Conservation (phyloP, 2,888 invertebrate genomes). For the Eucera pruinosa region DNA sequence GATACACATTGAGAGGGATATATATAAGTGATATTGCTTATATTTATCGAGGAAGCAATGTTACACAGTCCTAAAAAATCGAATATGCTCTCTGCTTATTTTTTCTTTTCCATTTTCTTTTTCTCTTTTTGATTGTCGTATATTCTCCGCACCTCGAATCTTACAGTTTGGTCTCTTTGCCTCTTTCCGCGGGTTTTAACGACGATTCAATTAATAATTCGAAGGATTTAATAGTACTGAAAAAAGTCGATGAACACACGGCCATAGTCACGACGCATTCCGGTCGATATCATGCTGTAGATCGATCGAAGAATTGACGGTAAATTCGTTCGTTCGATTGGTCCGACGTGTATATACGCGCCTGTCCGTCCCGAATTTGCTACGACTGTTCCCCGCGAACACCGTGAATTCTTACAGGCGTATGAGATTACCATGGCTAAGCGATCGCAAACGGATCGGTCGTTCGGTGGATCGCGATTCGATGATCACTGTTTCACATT, state of each 20-base stretch:
- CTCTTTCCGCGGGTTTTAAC: conserved; percentile 42
- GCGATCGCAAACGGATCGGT: conserved; percentile 51
- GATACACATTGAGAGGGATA: conserved; percentile 8
- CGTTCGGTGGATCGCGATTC: conserved; percentile 55
- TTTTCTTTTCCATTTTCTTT: neutral
- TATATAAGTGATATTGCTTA: conserved; percentile 7
- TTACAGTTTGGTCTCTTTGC: conserved; percentile 33
- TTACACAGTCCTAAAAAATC: conserved; percentile 2
- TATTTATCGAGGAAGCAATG: conserved; percentile 3
- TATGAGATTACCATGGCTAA: conserved; percentile 16
- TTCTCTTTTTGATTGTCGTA: conserved; percentile 45
- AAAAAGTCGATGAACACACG: conserved; percentile 80
- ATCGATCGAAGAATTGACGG: conserved; percentile 50
- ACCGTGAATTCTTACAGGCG: conserved; percentile 17
- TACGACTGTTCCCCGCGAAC: conserved; percentile 21
- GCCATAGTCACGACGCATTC: conserved; percentile 77
- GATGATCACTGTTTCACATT: conserved; percentile 79
- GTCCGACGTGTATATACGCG: conserved; percentile 51
- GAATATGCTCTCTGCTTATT: conserved; percentile 5
- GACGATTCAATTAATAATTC: conserved; percentile 32
- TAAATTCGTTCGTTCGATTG: conserved; percentile 57
- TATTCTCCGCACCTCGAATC: conserved; percentile 43
- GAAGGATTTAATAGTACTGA: conserved; percentile 45
- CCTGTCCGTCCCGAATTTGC: conserved; percentile 36
- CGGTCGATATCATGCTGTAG: conserved; percentile 66